Evolutionary conservation across 1,140 invertebrate species (phyloP).

Genomic region (Paraescarpia echinospica): DNA sequence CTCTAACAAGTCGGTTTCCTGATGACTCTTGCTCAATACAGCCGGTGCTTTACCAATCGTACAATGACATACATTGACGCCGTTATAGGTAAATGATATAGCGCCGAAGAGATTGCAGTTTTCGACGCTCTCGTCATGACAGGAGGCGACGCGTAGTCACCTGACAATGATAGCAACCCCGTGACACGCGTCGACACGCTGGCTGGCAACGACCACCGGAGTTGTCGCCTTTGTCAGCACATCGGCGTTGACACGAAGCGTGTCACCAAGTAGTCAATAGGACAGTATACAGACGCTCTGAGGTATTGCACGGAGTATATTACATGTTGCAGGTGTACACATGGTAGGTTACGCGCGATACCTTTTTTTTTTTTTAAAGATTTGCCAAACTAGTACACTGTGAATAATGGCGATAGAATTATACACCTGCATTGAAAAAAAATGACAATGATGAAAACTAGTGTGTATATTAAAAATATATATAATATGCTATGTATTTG

Average conservation of each 20-base stretch:
- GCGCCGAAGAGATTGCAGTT: not conserved
- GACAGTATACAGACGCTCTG: not conserved
- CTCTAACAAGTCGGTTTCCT: too few species aligned
- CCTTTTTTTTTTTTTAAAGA: too few species aligned
- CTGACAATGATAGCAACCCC: not conserved
- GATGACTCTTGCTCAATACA: not conserved
- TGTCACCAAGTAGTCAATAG: not conserved
- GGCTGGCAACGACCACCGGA: not conserved
- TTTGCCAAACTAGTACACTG: too few species aligned
- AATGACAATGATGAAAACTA: too few species aligned
- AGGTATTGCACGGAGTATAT: not conserved
- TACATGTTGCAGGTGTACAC: not conserved
- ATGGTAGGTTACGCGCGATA: too few species aligned
- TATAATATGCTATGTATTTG: too few species aligned
- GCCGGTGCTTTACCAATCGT: not conserved
- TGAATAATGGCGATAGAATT: too few species aligned
- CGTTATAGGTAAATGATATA: not conserved
- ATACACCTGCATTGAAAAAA: too few species aligned
- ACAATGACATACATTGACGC: not conserved
- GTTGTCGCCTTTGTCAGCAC: not conserved
- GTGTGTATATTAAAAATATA: too few species aligned
- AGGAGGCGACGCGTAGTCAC: not conserved
- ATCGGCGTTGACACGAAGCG: not conserved
- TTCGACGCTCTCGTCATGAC: not conserved
- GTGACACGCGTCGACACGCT: not conserved